Evolutionary conservation across 2,888 invertebrate species (phyloP), one percentile per base, ranked within the genome.

Genomic region (Ptychoptera contaminata): DNA sequence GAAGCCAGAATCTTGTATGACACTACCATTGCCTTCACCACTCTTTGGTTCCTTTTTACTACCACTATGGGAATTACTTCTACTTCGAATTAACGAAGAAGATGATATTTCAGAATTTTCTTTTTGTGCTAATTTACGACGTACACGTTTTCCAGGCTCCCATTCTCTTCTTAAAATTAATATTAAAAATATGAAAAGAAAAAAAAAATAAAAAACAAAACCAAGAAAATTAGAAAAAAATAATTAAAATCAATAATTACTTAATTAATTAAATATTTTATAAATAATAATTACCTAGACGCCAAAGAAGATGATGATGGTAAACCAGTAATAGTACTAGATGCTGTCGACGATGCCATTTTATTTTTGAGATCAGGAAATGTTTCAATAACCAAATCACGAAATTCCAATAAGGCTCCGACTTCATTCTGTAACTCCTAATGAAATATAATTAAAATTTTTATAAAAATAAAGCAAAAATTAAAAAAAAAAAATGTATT

Each of bases 371-470:
- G 77, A 72, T 87, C 85, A 58, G 88, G 88, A 72, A 88, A 87
- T 61, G 87, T 85, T 76, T 87, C 87, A 77, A 88, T 86, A 74
- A 88, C 88, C 76, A 87, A 79, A 70, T 88, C 87, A 69, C 88
- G 82, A 68, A 88, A 88, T 73, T 88, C 86, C 68, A 88, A 76
- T 57, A 88, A 69, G 57, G 86, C 86, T 53, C 87, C 86, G 71
- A 88, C 88, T 73, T 88, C 88, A 81, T 87, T 83, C 77, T 88
- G 88, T 67, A 88, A 76, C 72, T 88, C 88, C 74, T 75, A 66
- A 2, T 52, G 54, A 31, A 49, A 43, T 44, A 46, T 31, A 30
- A 36, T 44, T 16, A 43, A 30, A 30, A 5, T 23, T 39, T 15
- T 30, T 30, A 10, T 30, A 40, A 29, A 12, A 9, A 2, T 5